Conservation (phyloP, 2,888 invertebrate species). For the Zygothrica quintamaculata region DNA sequence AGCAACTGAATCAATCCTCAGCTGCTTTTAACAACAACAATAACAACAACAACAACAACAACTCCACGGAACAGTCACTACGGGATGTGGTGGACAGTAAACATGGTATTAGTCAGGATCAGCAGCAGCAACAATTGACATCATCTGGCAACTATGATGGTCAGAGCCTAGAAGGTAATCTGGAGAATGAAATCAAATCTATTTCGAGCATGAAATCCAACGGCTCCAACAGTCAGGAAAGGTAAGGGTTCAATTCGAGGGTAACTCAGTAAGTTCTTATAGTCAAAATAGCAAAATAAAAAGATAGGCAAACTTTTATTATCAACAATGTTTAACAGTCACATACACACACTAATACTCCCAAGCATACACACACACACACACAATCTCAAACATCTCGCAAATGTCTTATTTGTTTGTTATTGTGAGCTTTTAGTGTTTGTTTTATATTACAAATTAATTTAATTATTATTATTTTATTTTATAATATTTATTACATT, state of each 20-base stretch:
- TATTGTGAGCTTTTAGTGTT: slow-evolving; percentile 49
- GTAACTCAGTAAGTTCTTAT: neutral
- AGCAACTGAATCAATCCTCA: slow-evolving; percentile 59
- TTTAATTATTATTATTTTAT: slow-evolving; percentile 26
- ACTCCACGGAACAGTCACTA: slow-evolving; percentile 53
- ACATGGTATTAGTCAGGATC: slow-evolving; percentile 40
- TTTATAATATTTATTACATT: slow-evolving; percentile 1
- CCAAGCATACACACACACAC: slow-evolving; percentile 10
- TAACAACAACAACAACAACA: slow-evolving; percentile 37
- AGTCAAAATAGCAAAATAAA: slow-evolving; percentile 1
- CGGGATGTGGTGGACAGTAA: slow-evolving; percentile 73
- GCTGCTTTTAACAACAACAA: slow-evolving; percentile 48
- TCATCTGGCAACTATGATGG: slow-evolving; percentile 89
- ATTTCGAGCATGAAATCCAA: slow-evolving; percentile 92
- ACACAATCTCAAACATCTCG: slow-evolving; percentile 10
- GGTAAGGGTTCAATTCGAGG: slow-evolving; percentile 85
- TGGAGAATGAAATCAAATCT: slow-evolving; percentile 96
- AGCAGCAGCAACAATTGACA: slow-evolving; percentile 51
- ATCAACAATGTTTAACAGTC: slow-evolving; percentile 14
- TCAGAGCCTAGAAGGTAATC: slow-evolving; percentile 95
- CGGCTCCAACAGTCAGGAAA: slow-evolving; percentile 91
- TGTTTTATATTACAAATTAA: slow-evolving; percentile 19
- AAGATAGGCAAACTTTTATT: neutral
- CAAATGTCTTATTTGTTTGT: slow-evolving; percentile 28
- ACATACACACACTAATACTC: slow-evolving; percentile 20